phyloP scores from a whole-genome alignment of 2,113 vertebrate genomes.

The Esox niger region DNA sequence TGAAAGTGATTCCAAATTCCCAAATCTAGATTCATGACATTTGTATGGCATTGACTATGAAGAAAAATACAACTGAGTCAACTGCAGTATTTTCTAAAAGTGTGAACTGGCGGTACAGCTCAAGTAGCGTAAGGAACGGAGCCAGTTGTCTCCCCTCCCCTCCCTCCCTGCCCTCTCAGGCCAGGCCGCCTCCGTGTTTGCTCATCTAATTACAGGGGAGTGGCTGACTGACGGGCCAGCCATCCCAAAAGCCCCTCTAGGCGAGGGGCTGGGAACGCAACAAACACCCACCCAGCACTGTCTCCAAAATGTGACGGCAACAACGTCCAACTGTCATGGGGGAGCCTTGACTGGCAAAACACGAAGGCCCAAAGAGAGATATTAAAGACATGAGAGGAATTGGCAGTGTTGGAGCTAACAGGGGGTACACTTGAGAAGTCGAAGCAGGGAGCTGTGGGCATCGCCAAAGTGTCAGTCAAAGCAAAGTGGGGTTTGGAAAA shows the following conservation, averaged over 20 bases:
- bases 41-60: too few relatives aligned
- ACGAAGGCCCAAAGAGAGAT: conserved; percentile 73
- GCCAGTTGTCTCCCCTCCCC: conserved; percentile 59
- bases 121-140: conserved; percentile 78
- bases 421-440: conserved; percentile 69
- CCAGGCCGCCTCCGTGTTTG: conserved; percentile 87
- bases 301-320: conserved; percentile 67
- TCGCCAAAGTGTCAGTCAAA: conserved; percentile 81
- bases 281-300: conserved; percentile 60
- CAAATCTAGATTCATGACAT: too few relatives aligned
- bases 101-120: conserved; percentile 67
- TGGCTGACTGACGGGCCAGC: conserved; percentile 82
- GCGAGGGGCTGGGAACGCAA: conserved; percentile 67
- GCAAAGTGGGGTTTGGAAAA: conserved; percentile 74
- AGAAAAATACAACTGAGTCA: too few relatives aligned
- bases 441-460: conserved; percentile 62
- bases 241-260: conserved; percentile 70
- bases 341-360: conserved; percentile 71
- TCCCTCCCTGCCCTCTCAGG: conserved; percentile 24
- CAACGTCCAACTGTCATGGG: conserved; percentile 74
- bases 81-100: too few relatives aligned
- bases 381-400: conserved; percentile 76
- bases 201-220: conserved; percentile 99
- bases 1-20: too few relatives aligned
- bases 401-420: conserved; percentile 69